Evolutionary conservation across 2,113 vertebrate species (phyloP).

Genomic region (Progne subis): DNA sequence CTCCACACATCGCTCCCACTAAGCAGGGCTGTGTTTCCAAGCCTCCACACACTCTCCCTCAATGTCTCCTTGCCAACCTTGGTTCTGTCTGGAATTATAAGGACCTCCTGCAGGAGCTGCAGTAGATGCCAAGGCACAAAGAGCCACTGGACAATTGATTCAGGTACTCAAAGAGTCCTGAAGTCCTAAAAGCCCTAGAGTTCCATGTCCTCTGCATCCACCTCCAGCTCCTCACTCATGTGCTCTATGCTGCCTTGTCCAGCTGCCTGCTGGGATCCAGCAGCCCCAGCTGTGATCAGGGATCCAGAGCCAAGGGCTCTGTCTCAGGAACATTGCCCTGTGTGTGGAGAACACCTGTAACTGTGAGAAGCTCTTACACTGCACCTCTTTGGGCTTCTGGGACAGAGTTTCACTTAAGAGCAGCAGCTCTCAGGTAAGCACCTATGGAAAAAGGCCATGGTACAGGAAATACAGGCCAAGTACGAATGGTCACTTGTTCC

Average conservation of each 20-base stretch:
- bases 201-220: neutral
- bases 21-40: neutral
- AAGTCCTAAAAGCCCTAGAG: neutral
- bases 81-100: neutral
- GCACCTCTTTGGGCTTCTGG: neutral
- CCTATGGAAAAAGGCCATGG: neutral
- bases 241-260: neutral
- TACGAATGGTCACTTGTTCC: neutral
- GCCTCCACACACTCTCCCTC: neutral
- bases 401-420: neutral
- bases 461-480: neutral
- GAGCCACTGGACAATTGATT: neutral
- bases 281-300: neutral
- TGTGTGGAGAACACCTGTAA: rapidly evolving
- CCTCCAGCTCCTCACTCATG: neutral
- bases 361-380: neutral
- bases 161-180: neutral
- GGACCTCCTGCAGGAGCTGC: neutral
- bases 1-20: neutral
- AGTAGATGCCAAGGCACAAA: neutral
- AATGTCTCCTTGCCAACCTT: neutral
- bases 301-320: neutral
- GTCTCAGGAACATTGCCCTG: neutral
- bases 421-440: neutral
- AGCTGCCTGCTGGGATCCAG: neutral